Conservation (phyloP, 2,888 invertebrate species). For the Epirrhoe alternata region DNA sequence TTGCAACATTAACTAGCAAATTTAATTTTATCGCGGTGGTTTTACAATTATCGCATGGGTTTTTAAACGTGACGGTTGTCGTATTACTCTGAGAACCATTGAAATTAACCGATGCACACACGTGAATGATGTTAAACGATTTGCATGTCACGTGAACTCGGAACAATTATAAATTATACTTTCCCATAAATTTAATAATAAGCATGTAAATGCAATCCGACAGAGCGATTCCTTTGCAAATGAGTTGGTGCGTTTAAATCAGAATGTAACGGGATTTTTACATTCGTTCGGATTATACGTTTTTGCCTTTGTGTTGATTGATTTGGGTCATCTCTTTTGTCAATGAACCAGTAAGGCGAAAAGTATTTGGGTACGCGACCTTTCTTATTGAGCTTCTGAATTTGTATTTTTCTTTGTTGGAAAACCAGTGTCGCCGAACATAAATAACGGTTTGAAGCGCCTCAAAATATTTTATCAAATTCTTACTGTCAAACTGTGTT, state of each 20-base stretch:
- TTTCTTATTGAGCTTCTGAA: neutral
- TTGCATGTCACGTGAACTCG: slow-evolving; percentile 12
- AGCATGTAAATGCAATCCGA: slow-evolving; percentile 19
- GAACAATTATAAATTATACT: slow-evolving; percentile 16
- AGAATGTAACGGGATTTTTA: slow-evolving; percentile 30
- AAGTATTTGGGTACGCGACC: neutral
- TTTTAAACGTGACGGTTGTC: neutral
- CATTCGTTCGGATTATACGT: slow-evolving; percentile 9
- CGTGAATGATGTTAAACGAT: slow-evolving; percentile 10
- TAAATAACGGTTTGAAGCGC: too few species aligned
- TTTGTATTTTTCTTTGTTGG: neutral
- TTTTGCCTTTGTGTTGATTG: slow-evolving; percentile 10
- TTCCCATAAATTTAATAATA: slow-evolving; percentile 12
- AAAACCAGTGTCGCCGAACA: neutral
- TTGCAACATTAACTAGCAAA: neutral
- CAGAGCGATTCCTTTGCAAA: slow-evolving; percentile 28
- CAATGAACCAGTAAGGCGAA: neutral
- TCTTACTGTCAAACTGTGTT: too few species aligned
- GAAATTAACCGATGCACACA: neutral
- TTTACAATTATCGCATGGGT: neutral
- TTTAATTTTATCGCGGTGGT: neutral
- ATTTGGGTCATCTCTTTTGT: neutral
- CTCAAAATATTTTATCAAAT: too few species aligned
- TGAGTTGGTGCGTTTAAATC: slow-evolving; percentile 21
- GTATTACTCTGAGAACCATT: neutral